Evolutionary conservation across 2,888 invertebrate species (phyloP), one percentile per base, ranked within the genome.

Genomic region (Philopedon plagiatum): DNA sequence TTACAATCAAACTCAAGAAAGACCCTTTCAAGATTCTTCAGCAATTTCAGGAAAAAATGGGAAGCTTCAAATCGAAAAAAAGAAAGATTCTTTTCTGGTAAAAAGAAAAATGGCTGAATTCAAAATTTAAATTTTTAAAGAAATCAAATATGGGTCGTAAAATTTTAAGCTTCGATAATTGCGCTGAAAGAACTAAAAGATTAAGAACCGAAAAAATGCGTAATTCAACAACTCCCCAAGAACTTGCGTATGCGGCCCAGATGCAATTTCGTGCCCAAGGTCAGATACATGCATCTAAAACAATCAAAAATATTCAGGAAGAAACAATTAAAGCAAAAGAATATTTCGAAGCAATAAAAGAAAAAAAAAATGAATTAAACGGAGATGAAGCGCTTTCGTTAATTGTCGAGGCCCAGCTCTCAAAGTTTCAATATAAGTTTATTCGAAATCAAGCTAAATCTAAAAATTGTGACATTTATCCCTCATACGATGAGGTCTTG

Each of bases 381-480:
- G 46, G 46, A 46, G 46, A 46, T 15, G 46, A 46, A 46, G 46
- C 46, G 46, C 46, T 46, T 46, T 46, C 46, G 15, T 46, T 46
- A 15, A 18, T 46, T 46, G 18, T 46, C n/a, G 46, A 46, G 18
- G 46, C 46, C n/a, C 46, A 46, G 46, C 46, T 46, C 18, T 15
- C 46, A 8, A 46, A 46, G n/a, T n/a, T n/a, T n/a, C n/a, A n/a
- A n/a, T n/a, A n/a, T n/a, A n/a, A n/a, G 46, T 46, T 46, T 46
- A 46, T 46, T 46, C 46, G 18, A 15, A 46, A 18, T 46, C 46
- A 46, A 46, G 46, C 18, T 8, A 46, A 46, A 15, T 46, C 46
- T 46, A 46, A 46, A 46, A 46, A 46, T 46, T 46, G 18, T 7
- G 29, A 29, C 7, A 29, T 29, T 29, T 29, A 29, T 29, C 29